These are phyloP conservation scores for Aurelia coerulea DNA, from an alignment of 30 jellyfish, hydroid and myxozoan species.

Conservation along the genomic window DNA sequence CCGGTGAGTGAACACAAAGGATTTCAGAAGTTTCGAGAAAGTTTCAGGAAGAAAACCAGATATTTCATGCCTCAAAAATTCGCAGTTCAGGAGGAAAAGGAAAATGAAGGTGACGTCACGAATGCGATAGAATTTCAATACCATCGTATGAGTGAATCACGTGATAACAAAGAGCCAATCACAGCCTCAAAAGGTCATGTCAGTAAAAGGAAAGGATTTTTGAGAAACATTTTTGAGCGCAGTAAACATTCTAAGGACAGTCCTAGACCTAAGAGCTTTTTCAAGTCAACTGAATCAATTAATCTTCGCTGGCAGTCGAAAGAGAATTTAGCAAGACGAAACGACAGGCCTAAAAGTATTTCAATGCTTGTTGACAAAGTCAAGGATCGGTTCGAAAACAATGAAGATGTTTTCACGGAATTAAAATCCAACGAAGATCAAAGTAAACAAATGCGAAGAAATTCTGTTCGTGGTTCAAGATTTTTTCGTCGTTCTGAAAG, in stretches of 20 bases:
- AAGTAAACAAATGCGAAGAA: background rate
- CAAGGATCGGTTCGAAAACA: conserved; percentile 17
- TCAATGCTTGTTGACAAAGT: conserved; percentile 53
- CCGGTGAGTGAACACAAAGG: conserved; percentile 28
- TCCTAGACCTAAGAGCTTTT: conserved; percentile 7
- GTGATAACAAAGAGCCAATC: conserved; percentile 61
- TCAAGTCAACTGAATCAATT: conserved; percentile 43
- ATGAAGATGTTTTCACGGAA: background rate
- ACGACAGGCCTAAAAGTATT: conserved; percentile 52
- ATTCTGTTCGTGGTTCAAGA: conserved; percentile 26
- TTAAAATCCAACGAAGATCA: background rate
- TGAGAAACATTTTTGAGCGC: conserved; percentile 30
- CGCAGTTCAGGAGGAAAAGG: conserved; percentile 54
- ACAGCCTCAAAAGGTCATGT: conserved; percentile 15
- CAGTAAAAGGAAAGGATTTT: conserved; percentile 47
- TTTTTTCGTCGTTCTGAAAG: conserved; percentile 63
- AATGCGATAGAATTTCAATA: conserved; percentile 50
- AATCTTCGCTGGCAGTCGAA: conserved; percentile 50
- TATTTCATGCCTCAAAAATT: conserved; percentile 65
- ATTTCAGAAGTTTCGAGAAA: conserved; percentile 55
- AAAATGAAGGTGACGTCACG: conserved; percentile 13
- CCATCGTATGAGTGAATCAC: conserved; percentile 56
- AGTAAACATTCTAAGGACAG: conserved; percentile 9
- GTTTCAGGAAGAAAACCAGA: conserved; percentile 50
- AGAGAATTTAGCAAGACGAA: conserved; percentile 29